Base-by-base conservation (phyloP, 2,797 vertebrate genomes). In the Tadarida brasiliensis region DNA sequence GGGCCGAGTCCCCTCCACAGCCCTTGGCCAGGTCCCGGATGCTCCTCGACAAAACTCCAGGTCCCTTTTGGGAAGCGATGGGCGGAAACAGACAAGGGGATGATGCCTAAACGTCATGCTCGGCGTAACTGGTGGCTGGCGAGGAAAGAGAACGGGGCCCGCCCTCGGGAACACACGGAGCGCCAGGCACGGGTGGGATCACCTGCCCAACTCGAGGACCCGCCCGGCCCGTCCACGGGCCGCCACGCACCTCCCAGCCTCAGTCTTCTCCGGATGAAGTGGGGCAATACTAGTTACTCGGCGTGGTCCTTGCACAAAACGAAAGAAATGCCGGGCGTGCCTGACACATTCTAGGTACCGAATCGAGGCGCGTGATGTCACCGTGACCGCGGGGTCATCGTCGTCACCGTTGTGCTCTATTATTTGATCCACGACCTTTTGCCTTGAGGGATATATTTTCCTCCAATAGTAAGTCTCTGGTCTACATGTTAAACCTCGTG, bases 31-130 rank as follows among this genome's bases (percentile, higher is more conserved):
- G 33, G 35, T 10, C 2, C 2, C 5, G 3, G 2, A 19, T 16
- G n/a, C 35, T 17, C 9, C 1, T 59, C 22, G 3, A 30, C 67
- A 26, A 70, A 19, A n/a, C 11, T 11, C 10, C 15, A 56, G 15
- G 14, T 24, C 22, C 19, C 11, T 2, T 15, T 20, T 17, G 44
- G 47, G 22, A 57, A 39, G 73, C 0, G 1, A n/a, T 0, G 16
- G 8, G 26, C 4, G 63, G 47, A 51, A 17, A 35, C 8, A 14
- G 20, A n/a, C 63, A 12, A 5, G 6, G 24, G 57, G 24, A 16
- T 1, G 19, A 2, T 7, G 17, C 59, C 7, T 3, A 3, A 20
- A 2, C 0, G 4, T 9, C 3, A 4, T 0, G 33, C 51, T 54
- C n/a, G 0, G 1, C 2, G 12, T 6, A 59, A 5, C 0, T 10